These are phyloP conservation scores for Eupelmus urozonus DNA, from an alignment of 2,888 invertebrate genomes.

Conservation along the genomic window DNA sequence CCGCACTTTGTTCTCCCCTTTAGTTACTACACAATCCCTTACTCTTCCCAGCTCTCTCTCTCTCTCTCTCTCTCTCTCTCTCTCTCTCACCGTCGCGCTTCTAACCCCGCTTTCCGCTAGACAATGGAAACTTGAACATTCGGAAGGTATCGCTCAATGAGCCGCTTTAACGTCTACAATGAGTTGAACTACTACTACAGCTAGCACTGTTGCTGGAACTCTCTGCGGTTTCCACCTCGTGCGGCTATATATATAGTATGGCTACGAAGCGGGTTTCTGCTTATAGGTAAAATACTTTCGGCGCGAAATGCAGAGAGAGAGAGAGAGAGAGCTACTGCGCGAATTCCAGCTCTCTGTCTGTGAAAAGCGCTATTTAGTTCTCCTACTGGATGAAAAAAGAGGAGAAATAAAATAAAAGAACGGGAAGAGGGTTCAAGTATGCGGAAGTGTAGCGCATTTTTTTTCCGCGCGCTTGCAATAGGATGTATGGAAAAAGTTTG, in stretches of 20 bases:
- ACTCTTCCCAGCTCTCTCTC: constrained; percentile 23
- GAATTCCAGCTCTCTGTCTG: constrained; percentile 7
- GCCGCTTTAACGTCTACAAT: constrained; percentile 59
- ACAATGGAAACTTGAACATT: constrained; percentile 60
- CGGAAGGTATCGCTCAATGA: constrained; percentile 60
- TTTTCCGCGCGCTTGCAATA: no score
- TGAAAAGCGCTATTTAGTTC: constrained; percentile 43
- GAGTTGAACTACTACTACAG: constrained; percentile 50
- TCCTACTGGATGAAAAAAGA: neutral
- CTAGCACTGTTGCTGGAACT: constrained; percentile 12
- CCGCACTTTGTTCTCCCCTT: constrained; percentile 6
- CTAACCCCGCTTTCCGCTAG: constrained; percentile 33
- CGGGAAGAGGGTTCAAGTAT: neutral
- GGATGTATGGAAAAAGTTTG: no score
- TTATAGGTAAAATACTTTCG: constrained; percentile 54
- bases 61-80: constrained; percentile 49
- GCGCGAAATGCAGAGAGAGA: constrained; percentile 1
- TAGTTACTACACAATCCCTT: constrained; percentile 8
- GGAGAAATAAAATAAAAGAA: neutral
- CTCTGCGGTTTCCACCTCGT: constrained; percentile 34
- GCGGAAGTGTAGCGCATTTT: neutral
- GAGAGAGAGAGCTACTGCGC: no score
- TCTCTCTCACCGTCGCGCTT: neutral
- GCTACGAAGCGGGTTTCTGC: constrained; percentile 17
- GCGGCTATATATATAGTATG: neutral